Base-by-base conservation (phyloP, 2,797 vertebrate species). In the Melanotaenia nigrans region DNA sequence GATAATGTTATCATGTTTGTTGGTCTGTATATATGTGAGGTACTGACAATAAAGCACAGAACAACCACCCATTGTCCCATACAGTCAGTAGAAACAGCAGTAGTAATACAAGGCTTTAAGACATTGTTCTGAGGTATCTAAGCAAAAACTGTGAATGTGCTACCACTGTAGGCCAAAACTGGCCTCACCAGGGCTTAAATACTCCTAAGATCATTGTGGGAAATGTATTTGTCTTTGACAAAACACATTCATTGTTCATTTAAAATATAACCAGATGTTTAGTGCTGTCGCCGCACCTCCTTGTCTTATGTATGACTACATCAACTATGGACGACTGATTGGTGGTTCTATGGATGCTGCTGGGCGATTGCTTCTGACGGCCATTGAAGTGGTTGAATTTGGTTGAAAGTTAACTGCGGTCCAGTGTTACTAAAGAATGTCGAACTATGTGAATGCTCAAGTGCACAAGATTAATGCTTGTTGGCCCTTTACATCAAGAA, bases 21-120 rank as follows among this genome's bases (percentile, higher is more conserved):
- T 62, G 57, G 33, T 62, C 53, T 81, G 66, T 47, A n/a, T 56
- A 49, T 71, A 42, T 76, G 71, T 81, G 83, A 68, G 75, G 73
- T 28, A 68, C 72, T 86, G 80, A 73, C 86, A 84, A 87, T 76
- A 90, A 70, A 79, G 77, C 81, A 81, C 18, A 61, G 85, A 84
- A 87, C 81, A 68, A n/a, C 80, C 36, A 81, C 65, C 72, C 80
- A 61, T 82, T 70, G 49, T 78, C 68, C 79, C 61, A 45, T 75
- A 89, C 84, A 85, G 87, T 87, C 75, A 68, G 58, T 87, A 75
- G 68, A 53, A 77, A 92, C 88, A 92, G 84, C 84, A 90, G 83
- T 76, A 85, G 80, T 87, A 79, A 82, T 77, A 91, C 86, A 90
- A 92, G 86, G 90, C 87, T 85, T 85, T 90, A 81, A 87, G 81